Evolutionary conservation across 2,113 vertebrate genomes (phyloP).

Genomic region (Microtus montanus): DNA sequence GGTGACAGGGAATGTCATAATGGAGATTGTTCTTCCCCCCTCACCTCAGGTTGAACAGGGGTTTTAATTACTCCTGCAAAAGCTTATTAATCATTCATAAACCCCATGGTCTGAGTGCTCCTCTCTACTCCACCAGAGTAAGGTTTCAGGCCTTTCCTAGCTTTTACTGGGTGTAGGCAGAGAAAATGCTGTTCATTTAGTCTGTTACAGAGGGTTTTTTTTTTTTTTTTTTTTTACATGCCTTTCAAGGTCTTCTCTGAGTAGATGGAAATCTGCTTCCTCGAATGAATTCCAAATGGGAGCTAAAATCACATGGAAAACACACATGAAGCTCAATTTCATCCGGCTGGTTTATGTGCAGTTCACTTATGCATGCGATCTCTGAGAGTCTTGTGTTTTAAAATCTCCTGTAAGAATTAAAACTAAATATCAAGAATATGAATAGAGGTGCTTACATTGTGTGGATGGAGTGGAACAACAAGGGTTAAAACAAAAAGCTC

Average conservation of each 20-base stretch:
- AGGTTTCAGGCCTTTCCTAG: background rate
- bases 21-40: background rate
- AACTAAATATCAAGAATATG: background rate
- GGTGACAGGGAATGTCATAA: background rate
- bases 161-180: background rate
- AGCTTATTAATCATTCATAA: slow-evolving; percentile 48
- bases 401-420: background rate
- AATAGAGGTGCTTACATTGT: background rate
- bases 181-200: background rate
- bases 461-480: background rate
- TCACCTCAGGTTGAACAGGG: slow-evolving; percentile 22
- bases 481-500: slow-evolving; percentile 54
- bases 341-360: background rate
- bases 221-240: background rate
- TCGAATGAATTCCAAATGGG: slow-evolving; percentile 13
- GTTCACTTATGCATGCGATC: background rate
- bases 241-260: background rate
- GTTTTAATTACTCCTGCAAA: slow-evolving; percentile 61
- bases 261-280: background rate
- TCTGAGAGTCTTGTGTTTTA: background rate
- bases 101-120: background rate
- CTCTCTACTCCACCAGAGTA: background rate
- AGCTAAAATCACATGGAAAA: slow-evolving; percentile 18
- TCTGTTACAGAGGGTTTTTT: background rate
- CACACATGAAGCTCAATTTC: background rate